These are phyloP conservation scores for Psylliodes chrysocephalus DNA, from an alignment of 2,888 invertebrate genomes.

Conservation along the genomic window DNA sequence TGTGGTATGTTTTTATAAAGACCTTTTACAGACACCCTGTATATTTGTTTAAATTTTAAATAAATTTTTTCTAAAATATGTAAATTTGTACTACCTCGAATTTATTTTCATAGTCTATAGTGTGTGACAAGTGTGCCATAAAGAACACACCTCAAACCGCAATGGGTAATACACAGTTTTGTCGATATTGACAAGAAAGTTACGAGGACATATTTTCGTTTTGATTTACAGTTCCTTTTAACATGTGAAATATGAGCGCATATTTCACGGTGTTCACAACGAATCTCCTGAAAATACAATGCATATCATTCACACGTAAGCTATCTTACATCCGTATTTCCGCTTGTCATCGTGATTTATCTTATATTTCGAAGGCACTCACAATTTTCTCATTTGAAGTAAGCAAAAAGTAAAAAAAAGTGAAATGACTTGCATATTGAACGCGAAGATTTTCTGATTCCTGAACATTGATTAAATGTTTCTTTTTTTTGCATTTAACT, in stretches of 20 bases:
- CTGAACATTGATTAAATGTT: too few species aligned
- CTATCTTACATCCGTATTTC: constrained; percentile 38
- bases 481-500: too few species aligned
- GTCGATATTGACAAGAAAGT: constrained; percentile 22
- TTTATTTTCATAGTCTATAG: not conserved
- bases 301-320: constrained; percentile 40
- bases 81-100: too few species aligned
- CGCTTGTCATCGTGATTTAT: constrained; percentile 43
- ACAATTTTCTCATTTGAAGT: too few species aligned
- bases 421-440: too few species aligned
- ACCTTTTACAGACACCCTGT: too few species aligned
- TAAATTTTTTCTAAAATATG: too few species aligned
- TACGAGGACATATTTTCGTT: constrained; percentile 1
- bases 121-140: not conserved
- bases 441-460: too few species aligned
- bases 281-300: constrained; percentile 36
- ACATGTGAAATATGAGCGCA: constrained; percentile 34
- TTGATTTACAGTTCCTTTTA: constrained; percentile 23
- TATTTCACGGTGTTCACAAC: constrained; percentile 32
- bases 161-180: constrained; percentile 1
- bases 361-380: constrained; percentile 24
- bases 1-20: too few species aligned
- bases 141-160: not conserved
- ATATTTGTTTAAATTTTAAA: too few species aligned
- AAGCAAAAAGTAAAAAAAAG: too few species aligned